These are phyloP conservation scores for Styela clava DNA, from an alignment of 23 tunicate genomes.

Conservation along the genomic window DNA sequence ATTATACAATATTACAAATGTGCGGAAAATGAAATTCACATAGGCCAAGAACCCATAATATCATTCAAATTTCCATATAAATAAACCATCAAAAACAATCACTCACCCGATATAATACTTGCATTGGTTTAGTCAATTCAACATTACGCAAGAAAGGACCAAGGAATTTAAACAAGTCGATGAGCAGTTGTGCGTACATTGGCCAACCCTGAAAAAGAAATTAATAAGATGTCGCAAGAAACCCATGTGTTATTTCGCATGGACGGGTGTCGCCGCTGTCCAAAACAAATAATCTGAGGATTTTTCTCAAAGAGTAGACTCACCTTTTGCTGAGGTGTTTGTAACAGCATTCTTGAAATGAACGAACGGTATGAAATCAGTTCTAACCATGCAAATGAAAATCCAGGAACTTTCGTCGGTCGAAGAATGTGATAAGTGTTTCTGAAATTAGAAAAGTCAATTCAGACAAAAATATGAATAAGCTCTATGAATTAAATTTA, in stretches of 20 bases:
- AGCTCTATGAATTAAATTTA: too few species aligned
- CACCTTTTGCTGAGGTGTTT: slow-evolving; percentile 89
- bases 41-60: too few species aligned
- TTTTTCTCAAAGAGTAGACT: too few species aligned
- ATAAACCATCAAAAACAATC: too few species aligned
- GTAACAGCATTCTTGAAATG: slow-evolving; percentile 87
- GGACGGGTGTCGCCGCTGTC: background rate
- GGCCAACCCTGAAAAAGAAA: slow-evolving; percentile 78
- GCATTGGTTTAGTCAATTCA: slow-evolving; percentile 72
- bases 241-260: background rate
- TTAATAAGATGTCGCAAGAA: background rate
- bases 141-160: slow-evolving; percentile 96
- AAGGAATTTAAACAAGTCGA: slow-evolving; percentile 94
- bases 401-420: slow-evolving; percentile 97
- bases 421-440: slow-evolving; percentile 97
- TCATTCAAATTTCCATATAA: too few species aligned
- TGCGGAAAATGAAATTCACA: too few species aligned
- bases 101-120: slow-evolving; percentile 82
- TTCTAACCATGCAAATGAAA: slow-evolving; percentile 98
- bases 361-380: slow-evolving; percentile 89
- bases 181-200: slow-evolving; percentile 97
- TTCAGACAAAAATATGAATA: too few species aligned
- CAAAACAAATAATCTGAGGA: too few species aligned
- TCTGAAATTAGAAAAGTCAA: slow-evolving; percentile 39
- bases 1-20: too few species aligned